These are phyloP conservation scores for Oreortyx pictus DNA, from an alignment of 2,797 vertebrate genomes.

Conservation along the genomic window DNA sequence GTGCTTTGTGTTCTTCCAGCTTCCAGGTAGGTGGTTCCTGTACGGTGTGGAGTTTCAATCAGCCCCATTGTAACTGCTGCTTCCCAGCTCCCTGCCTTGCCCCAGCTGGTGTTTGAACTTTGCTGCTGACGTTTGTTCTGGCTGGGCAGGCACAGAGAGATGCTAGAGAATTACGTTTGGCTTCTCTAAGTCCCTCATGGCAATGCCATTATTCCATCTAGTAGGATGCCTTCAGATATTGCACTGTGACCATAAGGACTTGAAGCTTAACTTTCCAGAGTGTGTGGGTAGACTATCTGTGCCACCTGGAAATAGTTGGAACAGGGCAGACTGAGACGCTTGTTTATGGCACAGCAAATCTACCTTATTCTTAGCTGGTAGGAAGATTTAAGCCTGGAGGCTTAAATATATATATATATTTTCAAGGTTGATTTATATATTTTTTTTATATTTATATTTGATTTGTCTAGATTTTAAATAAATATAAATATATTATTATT, in stretches of 20 bases:
- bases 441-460: no score
- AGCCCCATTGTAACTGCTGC: not conserved
- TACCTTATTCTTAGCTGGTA: not conserved
- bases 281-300: not conserved
- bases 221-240: not conserved
- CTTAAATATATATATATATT: no score
- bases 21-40: slow-evolving; percentile 42
- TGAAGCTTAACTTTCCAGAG: not conserved
- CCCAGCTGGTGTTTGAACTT: not conserved
- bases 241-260: fast-evolving
- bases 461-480: no score
- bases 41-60: not conserved
- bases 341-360: not conserved
- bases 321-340: not conserved
- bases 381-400: not conserved
- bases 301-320: not conserved
- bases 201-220: not conserved
- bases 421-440: no score
- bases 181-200: slow-evolving; percentile 25
- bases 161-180: not conserved
- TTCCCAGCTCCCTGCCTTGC: not conserved
- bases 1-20: not conserved
- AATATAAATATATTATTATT: no score
- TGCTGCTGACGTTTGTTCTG: not conserved
- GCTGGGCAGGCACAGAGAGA: not conserved